A percentile compares a stretch with the other conserved stretches of the same genome.
Conservation (phyloP, 2,113 vertebrate genomes). For the Numenius arquata region DNA sequence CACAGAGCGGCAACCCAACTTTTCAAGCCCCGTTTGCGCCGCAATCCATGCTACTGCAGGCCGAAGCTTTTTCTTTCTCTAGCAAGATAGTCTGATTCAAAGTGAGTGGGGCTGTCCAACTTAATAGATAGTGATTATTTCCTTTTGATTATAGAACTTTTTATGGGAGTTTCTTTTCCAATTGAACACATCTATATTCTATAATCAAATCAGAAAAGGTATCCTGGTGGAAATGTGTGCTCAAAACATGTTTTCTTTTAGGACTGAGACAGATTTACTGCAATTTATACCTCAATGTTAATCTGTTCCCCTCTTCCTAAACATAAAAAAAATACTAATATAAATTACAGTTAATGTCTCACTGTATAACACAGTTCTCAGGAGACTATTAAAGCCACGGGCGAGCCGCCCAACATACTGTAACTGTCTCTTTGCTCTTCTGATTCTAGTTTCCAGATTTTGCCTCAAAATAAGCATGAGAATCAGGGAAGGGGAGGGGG, state of each 20-base stretch:
- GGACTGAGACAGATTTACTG: neutral
- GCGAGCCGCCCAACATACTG: neutral
- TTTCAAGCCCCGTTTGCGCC: neutral
- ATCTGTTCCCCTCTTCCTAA: conserved; percentile 2
- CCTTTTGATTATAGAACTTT: conserved; percentile 36
- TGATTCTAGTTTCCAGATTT: conserved; percentile 31
- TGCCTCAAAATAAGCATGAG: conserved; percentile 19
- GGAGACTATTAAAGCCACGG: neutral
- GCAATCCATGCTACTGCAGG: neutral
- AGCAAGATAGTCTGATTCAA: conserved; percentile 32
- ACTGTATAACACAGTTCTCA: neutral
- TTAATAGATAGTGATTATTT: conserved; percentile 43
- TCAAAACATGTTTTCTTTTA: conserved; percentile 9
- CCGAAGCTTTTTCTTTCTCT: neutral
- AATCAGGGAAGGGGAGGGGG: neutral
- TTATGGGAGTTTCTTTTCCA: conserved; percentile 18
- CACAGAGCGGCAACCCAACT: neutral
- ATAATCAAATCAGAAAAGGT: neutral
- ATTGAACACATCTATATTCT: neutral
- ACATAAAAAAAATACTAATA: neutral
- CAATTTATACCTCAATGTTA: neutral
- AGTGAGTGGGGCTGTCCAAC: conserved; percentile 15
- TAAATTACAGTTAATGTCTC: conserved; percentile 16
- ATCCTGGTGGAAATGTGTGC: neutral
- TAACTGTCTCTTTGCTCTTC: conserved; percentile 15